phyloP scores from a whole-genome alignment of 2,888 invertebrate species.

The Cremastobaeus sp. region DNA sequence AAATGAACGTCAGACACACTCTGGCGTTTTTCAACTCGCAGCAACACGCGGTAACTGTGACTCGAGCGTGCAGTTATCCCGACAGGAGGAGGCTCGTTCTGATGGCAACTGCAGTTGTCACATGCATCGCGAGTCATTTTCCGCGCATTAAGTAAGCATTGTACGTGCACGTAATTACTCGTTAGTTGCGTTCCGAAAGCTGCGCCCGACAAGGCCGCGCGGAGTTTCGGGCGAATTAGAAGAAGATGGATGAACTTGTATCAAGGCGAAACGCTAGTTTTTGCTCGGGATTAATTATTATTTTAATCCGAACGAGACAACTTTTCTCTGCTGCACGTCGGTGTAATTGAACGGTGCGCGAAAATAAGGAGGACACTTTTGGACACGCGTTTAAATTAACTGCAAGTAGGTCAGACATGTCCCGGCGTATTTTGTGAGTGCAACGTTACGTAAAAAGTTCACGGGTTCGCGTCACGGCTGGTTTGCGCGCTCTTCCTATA shows the following conservation, averaged over 20 bases:
- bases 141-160: constrained; percentile 45
- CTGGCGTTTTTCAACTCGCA: constrained; percentile 20
- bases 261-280: constrained; percentile 6
- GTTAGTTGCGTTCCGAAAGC: constrained; percentile 42
- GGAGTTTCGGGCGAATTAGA: constrained; percentile 24
- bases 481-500: constrained; percentile 15
- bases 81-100: constrained; percentile 39
- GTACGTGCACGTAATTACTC: constrained; percentile 40
- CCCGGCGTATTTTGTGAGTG: constrained; percentile 3
- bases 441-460: constrained; percentile 36
- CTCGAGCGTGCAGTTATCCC: constrained; percentile 41
- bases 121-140: constrained; percentile 48
- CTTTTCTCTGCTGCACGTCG: too few relatives aligned
- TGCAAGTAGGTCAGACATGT: constrained; percentile 25
- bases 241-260: background rate
- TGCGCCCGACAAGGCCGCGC: constrained; percentile 2
- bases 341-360: too few relatives aligned
- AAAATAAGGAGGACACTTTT: too few relatives aligned
- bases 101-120: constrained; percentile 51
- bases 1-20: constrained; percentile 12
- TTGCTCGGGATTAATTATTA: too few relatives aligned
- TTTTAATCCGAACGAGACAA: too few relatives aligned
- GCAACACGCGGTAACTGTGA: constrained; percentile 34
- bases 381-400: constrained; percentile 12
- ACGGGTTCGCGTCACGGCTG: constrained; percentile 9